Conservation (phyloP, 1,140 invertebrate genomes). For the Chelonus insularis region DNA sequence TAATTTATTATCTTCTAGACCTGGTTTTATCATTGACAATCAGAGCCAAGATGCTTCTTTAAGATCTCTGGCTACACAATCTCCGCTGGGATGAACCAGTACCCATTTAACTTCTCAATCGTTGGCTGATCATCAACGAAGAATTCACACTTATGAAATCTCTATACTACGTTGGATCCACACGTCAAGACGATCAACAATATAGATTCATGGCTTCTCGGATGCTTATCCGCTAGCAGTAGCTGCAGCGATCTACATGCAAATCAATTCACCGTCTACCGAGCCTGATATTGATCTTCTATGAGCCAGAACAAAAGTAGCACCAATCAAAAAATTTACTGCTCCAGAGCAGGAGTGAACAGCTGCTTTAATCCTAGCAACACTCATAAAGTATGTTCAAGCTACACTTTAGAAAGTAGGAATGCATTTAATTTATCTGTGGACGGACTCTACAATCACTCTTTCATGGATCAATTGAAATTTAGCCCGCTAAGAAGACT, state of each 20-base stretch:
- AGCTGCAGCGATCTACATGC: constrained; percentile 31
- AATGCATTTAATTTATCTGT: neutral
- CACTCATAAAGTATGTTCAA: neutral
- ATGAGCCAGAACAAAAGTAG: neutral
- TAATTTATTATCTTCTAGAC: constrained; percentile 25
- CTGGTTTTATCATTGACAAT: constrained; percentile 23
- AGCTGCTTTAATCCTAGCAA: neutral
- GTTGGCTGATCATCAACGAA: constrained; percentile 18
- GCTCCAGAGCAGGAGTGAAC: neutral
- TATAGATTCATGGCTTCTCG: constrained; percentile 36
- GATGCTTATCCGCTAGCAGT: constrained; percentile 13
- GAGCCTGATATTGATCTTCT: neutral
- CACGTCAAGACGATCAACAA: neutral
- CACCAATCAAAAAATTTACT: neutral
- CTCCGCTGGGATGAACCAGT: constrained; percentile 30
- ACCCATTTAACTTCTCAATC: neutral
- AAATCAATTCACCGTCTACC: neutral
- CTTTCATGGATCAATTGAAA: neutral
- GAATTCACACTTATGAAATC: constrained; percentile 21
- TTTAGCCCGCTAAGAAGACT: neutral
- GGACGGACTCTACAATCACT: neutral
- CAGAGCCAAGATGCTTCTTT: constrained; percentile 28
- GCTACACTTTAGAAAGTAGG: neutral
- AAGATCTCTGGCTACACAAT: constrained; percentile 31
- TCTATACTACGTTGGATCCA: constrained; percentile 27